Conservation (phyloP, 2,888 invertebrate genomes). For the Aelia acuminata region DNA sequence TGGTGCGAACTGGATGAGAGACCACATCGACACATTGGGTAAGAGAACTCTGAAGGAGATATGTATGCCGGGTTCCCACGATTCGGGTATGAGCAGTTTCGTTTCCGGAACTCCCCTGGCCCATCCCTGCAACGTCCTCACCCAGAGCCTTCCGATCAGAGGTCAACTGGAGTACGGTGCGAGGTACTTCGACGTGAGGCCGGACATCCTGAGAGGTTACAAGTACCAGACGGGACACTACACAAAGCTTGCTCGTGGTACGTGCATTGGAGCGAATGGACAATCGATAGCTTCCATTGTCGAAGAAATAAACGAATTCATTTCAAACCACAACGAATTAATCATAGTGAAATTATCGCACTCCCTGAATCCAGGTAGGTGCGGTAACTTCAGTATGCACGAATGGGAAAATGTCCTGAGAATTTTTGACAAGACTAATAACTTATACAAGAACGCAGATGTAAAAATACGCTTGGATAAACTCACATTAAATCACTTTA, state of each 20-base stretch:
- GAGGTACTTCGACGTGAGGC: slow-evolving; percentile 6
- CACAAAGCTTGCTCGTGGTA: neutral
- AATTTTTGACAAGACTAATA: neutral
- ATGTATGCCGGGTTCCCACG: neutral
- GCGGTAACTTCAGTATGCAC: neutral
- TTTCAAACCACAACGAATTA: neutral
- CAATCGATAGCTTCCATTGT: neutral
- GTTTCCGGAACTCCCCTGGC: neutral
- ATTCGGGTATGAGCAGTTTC: neutral
- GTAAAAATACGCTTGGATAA: neutral
- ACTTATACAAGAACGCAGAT: neutral
- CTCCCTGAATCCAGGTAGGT: neutral
- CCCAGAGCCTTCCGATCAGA: neutral
- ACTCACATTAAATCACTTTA: neutral
- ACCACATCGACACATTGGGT: neutral
- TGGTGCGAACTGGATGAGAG: neutral
- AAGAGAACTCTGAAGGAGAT: neutral
- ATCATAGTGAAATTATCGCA: neutral
- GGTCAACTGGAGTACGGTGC: neutral
- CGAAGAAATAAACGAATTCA: neutral
- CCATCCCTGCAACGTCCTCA: neutral
- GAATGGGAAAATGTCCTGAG: neutral
- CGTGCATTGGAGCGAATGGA: neutral
- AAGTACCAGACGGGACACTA: neutral
- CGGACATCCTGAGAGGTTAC: neutral